A percentile compares a stretch with the other conserved stretches of the same genome.
Evolutionary conservation across 2,113 vertebrate genomes (phyloP).

Genomic region (Syngnathus scovelli): DNA sequence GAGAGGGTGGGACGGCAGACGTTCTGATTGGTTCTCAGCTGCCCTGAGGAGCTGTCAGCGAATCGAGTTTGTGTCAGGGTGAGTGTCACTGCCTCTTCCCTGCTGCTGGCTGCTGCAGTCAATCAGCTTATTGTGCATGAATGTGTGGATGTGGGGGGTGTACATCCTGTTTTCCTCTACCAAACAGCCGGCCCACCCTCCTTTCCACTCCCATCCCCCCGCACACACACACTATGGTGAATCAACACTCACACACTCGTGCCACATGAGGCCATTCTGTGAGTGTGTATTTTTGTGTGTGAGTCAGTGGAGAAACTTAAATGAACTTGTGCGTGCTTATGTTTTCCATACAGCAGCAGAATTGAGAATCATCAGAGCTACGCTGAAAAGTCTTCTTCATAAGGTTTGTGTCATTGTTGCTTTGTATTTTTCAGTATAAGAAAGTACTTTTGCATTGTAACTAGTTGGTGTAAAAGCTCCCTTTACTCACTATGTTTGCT

Average conservation of each 20-base stretch:
- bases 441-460: neutral
- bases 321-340: slow-evolving; percentile 33
- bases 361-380: neutral
- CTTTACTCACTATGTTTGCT: neutral
- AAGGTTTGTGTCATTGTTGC: neutral
- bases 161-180: slow-evolving; percentile 20
- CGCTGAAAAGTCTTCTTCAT: neutral
- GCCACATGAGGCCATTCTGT: slow-evolving; percentile 45
- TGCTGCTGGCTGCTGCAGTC: slow-evolving; percentile 62
- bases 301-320: slow-evolving; percentile 67
- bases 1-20: neutral
- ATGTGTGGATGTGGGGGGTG: slow-evolving; percentile 30
- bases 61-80: slow-evolving; percentile 32
- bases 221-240: slow-evolving; percentile 35
- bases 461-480: neutral
- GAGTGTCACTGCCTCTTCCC: slow-evolving; percentile 49
- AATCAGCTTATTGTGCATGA: slow-evolving; percentile 57
- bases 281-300: slow-evolving; percentile 13
- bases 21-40: slow-evolving; percentile 28
- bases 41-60: slow-evolving; percentile 25
- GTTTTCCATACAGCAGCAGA: slow-evolving; percentile 38
- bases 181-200: slow-evolving; percentile 34
- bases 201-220: slow-evolving; percentile 50
- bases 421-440: neutral
- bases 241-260: slow-evolving; percentile 37